phyloP scores from a whole-genome alignment of 2,888 invertebrate genomes.

The Ametastegia equiseti region DNA sequence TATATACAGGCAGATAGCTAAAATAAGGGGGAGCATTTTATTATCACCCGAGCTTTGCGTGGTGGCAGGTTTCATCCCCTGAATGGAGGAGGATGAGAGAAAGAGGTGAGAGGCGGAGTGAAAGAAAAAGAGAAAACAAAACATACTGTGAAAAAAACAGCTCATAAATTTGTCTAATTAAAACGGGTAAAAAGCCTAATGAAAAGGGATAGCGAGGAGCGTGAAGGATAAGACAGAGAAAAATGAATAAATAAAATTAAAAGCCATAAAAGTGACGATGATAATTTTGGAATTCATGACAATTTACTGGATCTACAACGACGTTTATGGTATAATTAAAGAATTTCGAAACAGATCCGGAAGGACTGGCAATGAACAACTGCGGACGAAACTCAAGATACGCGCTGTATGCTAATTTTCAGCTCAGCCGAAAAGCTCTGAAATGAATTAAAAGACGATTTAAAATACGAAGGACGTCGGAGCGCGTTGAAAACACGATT shows the following conservation, averaged over 20 bases:
- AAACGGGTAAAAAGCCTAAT: conserved; percentile 17
- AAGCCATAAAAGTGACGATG: background rate
- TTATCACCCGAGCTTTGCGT: conserved; percentile 17
- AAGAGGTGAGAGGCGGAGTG: background rate
- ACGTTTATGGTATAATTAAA: background rate
- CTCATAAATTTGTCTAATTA: conserved; percentile 38
- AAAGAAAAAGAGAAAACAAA: background rate
- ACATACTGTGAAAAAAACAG: too few relatives aligned
- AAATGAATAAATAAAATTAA: background rate
- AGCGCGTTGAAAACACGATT: background rate
- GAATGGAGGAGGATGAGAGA: background rate
- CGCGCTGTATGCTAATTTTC: conserved; percentile 10
- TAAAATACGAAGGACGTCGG: background rate
- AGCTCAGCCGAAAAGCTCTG: background rate
- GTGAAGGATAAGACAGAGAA: background rate
- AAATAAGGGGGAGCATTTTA: conserved; percentile 2
- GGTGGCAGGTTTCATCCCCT: conserved; percentile 1
- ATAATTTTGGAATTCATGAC: background rate
- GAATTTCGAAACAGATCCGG: background rate
- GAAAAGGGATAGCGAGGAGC: conserved; percentile 1
- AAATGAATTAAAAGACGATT: background rate
- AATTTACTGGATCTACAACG: background rate
- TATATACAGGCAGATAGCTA: background rate
- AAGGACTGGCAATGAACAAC: background rate
- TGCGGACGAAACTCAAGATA: background rate